Evolutionary conservation across 1,140 invertebrate genomes (phyloP).

Genomic region (Piezodorus guildinii): DNA sequence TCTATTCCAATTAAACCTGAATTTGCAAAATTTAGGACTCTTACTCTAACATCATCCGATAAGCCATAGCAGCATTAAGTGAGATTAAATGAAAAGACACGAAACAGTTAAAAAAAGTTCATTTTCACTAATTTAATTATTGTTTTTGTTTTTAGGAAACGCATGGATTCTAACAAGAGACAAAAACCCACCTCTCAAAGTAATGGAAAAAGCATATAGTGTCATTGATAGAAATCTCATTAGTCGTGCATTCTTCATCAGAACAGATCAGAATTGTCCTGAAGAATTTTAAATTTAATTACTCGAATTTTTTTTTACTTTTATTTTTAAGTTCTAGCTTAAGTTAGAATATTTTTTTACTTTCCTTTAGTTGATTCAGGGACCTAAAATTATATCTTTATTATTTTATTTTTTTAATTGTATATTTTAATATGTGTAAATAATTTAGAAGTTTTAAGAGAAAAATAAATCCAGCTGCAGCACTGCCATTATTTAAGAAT

Average conservation of each 20-base stretch:
- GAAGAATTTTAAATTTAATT: constrained; percentile 19
- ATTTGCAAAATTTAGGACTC: too few relatives aligned
- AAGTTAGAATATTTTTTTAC: background rate
- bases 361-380: background rate
- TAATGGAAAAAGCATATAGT: constrained; percentile 46
- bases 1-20: too few relatives aligned
- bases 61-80: too few relatives aligned
- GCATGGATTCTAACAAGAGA: constrained; percentile 54
- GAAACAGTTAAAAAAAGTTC: too few relatives aligned
- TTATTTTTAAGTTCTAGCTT: background rate
- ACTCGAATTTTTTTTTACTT: background rate
- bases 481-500: too few relatives aligned
- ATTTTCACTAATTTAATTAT: too few relatives aligned
- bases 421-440: too few relatives aligned
- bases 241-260: constrained; percentile 44
- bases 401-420: too few relatives aligned
- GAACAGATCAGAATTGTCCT: constrained; percentile 54
- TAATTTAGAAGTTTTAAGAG: too few relatives aligned
- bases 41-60: too few relatives aligned
- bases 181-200: constrained; percentile 39
- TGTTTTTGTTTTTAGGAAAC: constrained; percentile 42
- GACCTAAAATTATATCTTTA: background rate
- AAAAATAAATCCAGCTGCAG: too few relatives aligned
- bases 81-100: too few relatives aligned
- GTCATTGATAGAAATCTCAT: constrained; percentile 46